Base-by-base conservation (phyloP, 2,797 vertebrate genomes). In the Sebastiscus tertius region DNA sequence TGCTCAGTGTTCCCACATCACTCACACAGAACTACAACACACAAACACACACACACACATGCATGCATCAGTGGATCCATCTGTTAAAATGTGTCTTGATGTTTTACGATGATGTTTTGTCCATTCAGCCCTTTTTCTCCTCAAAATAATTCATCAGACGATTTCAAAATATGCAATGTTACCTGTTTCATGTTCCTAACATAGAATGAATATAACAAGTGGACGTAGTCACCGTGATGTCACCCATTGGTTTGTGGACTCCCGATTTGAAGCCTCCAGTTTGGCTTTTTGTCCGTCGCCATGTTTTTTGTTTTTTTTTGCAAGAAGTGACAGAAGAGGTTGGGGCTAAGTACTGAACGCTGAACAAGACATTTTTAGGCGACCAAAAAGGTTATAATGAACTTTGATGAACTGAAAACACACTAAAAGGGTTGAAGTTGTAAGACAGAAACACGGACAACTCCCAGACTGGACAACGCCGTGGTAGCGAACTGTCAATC, bases 1-100 rank as follows among this genome's bases (percentile, higher is more conserved):
- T 93, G 86, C 94, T 94, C 87, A 95, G 82, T 1, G 93, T 85
- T 62, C 93, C 93, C 46, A 94, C 91, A 7, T 95, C 94, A 85
- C 92, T 94, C 74, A 95, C 92, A 84, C 94, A 95, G 69, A 95
- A 95, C 93, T 95, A 36, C 14, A 55, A 76, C 58, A 83, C 10
- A 80, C 55, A 60, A 13, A 77, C 18, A 60, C 8, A 61, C 20
- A 60, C 13, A 39, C 31, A 79, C 39, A 29, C 62, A 63, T 46
- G 55, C 59, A 80, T 3, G 6, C 71, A 72, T 68, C 55, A 58
- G 9, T 61, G 27, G 33, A 62, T 52, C 67, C 68, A 68, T 74
- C 55, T 24, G 73, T 87, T 55, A 49, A 61, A 79, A 77, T 55
- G 22, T 33, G 16, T 68, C 16, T 12, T 60, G 20, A 20, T 76